Percentiles rank a stretch among this genome's conserved stretches.
Evolutionary conservation across 2,888 invertebrate genomes (phyloP).

Genomic region (Caenorhabditis wallacei): DNA sequence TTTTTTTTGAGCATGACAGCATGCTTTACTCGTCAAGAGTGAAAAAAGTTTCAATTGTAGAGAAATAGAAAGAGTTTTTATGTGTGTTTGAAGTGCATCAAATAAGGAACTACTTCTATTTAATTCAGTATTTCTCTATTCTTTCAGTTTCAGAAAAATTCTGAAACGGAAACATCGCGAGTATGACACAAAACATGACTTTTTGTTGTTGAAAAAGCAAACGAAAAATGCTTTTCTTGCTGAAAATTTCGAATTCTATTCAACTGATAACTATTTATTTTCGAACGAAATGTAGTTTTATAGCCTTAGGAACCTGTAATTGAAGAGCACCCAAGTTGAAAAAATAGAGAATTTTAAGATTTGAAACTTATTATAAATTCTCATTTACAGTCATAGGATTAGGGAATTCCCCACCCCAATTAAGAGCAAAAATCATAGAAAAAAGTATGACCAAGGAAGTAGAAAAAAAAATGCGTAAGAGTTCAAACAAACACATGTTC

Average conservation of each 20-base stretch:
- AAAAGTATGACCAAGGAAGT: constrained; percentile 22
- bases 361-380: background rate
- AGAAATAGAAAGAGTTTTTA: background rate
- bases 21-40: background rate
- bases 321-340: background rate
- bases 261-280: background rate
- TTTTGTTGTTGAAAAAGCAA: background rate
- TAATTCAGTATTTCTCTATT: background rate
- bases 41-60: background rate
- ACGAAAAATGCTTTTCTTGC: background rate
- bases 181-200: too few relatives aligned
- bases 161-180: too few relatives aligned
- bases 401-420: background rate
- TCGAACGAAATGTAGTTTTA: too few relatives aligned
- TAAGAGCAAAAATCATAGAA: constrained; percentile 17
- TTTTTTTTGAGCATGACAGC: constrained; percentile 19
- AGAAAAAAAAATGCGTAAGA: constrained; percentile 11
- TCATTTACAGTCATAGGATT: background rate
- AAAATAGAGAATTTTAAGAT: background rate
- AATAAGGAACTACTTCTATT: constrained; percentile 4
- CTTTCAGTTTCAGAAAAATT: background rate
- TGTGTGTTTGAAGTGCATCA: background rate
- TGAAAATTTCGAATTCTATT: background rate
- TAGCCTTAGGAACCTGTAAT: too few relatives aligned
- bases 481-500: constrained; percentile 56